Evolutionary conservation across 2,888 invertebrate species (phyloP), one percentile per base, ranked within the genome.

Genomic region (Idaea dimidiata): DNA sequence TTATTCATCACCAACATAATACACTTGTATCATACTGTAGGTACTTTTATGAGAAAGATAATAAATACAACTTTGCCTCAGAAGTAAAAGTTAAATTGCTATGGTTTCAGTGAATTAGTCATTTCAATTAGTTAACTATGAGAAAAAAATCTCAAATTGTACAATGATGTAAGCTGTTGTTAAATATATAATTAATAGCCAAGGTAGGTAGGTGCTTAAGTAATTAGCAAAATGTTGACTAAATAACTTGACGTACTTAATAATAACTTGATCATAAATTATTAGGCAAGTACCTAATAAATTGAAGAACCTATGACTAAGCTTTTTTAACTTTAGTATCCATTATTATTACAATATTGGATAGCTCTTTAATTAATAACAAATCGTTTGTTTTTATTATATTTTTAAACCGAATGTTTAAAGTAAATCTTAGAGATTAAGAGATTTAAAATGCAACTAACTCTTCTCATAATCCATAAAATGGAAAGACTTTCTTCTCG

Each of bases 81-180:
- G 8, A 43, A 43, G 43, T 43, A 43, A 43, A 43, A 43, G 43
- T 43, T 8, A 43, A 43, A 43, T 43, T 43, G 14, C 8, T 43
- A 43, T 43, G 43, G 43, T 43, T 43, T 10, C 43, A 43, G 5
- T 3, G 24, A 43, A 43, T 10, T n/a, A n/a, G n/a, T 43, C 43
- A 43, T 43, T 43, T 43, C 43, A 43, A 43, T 43, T 43, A 43
- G 43, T 43, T 43, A 43, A 43, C 43, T 43, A 43, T 43, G 43
- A 14, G 43, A 43, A 43, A 43, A 43, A 43, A 43, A 2, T 8
- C 43, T 43, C 43, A 14, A 43, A 43, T 10, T 43, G 43, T 8
- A 43, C 43, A 43, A 43, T 43, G 43, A 43, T 43, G 43, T 43
- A 43, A 43, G 43, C 43, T 43, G 6, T 43, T 8, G 43, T 43